Evolutionary conservation across 2,888 invertebrate genomes (phyloP).

Genomic region (Volucella bombylans): DNA sequence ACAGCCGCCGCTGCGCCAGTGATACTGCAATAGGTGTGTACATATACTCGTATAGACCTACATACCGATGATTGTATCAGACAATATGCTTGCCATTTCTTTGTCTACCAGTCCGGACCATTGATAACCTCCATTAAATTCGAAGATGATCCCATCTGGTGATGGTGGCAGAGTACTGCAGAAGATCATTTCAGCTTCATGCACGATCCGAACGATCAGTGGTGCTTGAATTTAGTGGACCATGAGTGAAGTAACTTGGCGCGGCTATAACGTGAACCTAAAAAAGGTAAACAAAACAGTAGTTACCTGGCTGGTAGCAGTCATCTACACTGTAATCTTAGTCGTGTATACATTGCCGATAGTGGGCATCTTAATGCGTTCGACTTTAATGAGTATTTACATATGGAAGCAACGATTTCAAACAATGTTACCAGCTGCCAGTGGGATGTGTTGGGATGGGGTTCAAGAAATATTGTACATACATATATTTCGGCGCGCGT

Average conservation of each 20-base stretch:
- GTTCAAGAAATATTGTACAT: too few relatives aligned
- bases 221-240: too few relatives aligned
- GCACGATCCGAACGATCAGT: neutral
- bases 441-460: constrained; percentile 12
- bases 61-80: constrained; percentile 61
- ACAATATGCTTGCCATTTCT: constrained; percentile 62
- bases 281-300: constrained; percentile 57
- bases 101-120: constrained; percentile 55
- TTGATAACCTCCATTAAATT: constrained; percentile 67
- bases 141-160: constrained; percentile 67
- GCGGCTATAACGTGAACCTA: constrained; percentile 52
- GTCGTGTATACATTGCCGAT: constrained; percentile 24
- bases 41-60: neutral
- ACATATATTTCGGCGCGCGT: constrained; percentile 1
- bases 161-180: constrained; percentile 35
- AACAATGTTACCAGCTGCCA: constrained; percentile 16
- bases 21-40: too few relatives aligned
- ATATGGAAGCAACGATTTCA: constrained; percentile 38
- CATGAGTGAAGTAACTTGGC: constrained; percentile 4
- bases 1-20: constrained; percentile 25
- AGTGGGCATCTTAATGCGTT: constrained; percentile 45
- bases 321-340: constrained; percentile 56
- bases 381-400: constrained; percentile 66
- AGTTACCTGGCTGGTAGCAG: constrained; percentile 44
- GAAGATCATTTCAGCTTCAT: constrained; percentile 25